phyloP scores from a whole-genome alignment of 1,140 invertebrate species.

The Euwallacea fornicatus region DNA sequence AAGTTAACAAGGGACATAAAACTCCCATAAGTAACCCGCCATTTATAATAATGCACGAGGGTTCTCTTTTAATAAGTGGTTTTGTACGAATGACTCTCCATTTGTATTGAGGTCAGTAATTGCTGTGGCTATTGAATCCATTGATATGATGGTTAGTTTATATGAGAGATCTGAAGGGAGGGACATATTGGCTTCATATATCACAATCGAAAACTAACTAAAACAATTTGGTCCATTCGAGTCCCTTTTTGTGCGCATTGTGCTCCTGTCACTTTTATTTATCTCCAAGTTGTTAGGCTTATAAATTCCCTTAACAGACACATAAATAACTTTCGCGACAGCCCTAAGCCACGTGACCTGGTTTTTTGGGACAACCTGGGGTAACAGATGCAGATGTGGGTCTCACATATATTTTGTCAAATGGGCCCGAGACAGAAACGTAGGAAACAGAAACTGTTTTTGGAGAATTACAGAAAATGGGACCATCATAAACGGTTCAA shows the following conservation, averaged over 20 bases:
- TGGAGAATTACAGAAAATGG: constrained; percentile 23
- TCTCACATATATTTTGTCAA: constrained; percentile 30
- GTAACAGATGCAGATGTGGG: constrained; percentile 30
- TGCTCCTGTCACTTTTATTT: constrained; percentile 20
- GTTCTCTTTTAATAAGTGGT: not conserved
- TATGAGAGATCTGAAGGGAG: not conserved
- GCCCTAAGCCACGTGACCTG: constrained; percentile 27
- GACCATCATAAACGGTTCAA: constrained; percentile 18
- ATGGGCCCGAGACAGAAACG: not conserved
- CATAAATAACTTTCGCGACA: constrained; percentile 31
- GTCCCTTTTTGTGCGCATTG: constrained; percentile 8
- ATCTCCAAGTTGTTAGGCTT: constrained; percentile 25
- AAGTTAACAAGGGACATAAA: constrained; percentile 4
- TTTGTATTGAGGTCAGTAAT: not conserved
- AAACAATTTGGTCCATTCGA: not conserved
- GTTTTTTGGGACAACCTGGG: constrained; percentile 9
- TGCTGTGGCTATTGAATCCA: not conserved
- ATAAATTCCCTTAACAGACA: constrained; percentile 33
- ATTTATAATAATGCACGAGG: not conserved
- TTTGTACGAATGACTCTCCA: not conserved
- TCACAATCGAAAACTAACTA: not conserved
- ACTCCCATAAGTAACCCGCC: not conserved
- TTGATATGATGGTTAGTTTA: not conserved
- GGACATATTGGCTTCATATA: not conserved
- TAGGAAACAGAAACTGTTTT: constrained; percentile 10